Evolutionary conservation across 2,888 invertebrate genomes (phyloP), one percentile per base, ranked within the genome.

Genomic region (Hirtodrosophila alboralis): DNA sequence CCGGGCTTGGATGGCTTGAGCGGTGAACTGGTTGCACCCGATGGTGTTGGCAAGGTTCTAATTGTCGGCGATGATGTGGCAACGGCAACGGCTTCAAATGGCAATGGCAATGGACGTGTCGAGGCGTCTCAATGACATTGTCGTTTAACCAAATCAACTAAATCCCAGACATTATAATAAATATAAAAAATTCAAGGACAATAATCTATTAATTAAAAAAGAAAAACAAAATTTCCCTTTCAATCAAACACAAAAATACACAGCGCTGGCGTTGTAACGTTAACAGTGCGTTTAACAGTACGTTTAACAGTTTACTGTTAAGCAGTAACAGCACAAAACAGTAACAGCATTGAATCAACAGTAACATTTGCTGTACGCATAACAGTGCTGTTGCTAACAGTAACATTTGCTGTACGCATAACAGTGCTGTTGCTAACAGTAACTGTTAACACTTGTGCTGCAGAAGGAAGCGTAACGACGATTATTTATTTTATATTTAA

Each of bases 41-140:
- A 88, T 86, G 89, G 88, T 48, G 87, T 88, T 67, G 88, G 88
- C 83, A 88, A 88, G 84, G 88, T 88, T 78, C 85, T 88, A 53
- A 88, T 88, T 76, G 88, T 88, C 65, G 88, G 88, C 71, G 88
- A 88, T 78, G 88, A 88, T 75, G 81, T 87, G 70, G 80, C 87
- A 54, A 83, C 84, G 75, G 87, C 70, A 44, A 69, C 62, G 36
- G 28, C 60, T 10, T 79, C 49, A 58, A 84, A 87, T 52, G 89
- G 87, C 66, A 81, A 70, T 63, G 44, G 80, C 48, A n/a, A n/a
- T n/a, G 73, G 75, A 27, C 87, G 86, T 48, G 51, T 40, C n/a
- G n/a, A n/a, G 16, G 85, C 67, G 9, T 23, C 41, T 12, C 70
- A 77, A 84, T 80, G 77, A 77, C 84, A 53, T 16, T 69, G 45